Evolutionary conservation across 2,888 invertebrate genomes (phyloP).

Genomic region (Volucella zonaria): DNA sequence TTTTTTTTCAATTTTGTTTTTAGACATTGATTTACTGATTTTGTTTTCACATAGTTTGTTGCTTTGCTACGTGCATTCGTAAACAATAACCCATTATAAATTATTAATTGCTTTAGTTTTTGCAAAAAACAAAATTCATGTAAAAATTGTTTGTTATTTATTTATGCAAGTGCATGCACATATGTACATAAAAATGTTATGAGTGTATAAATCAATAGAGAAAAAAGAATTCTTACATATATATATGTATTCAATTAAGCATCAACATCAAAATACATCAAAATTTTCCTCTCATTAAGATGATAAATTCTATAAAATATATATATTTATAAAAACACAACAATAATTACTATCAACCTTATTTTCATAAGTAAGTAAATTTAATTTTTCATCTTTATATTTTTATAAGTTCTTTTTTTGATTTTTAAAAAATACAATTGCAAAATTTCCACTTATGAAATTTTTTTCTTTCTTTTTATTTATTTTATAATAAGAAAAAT

Average conservation of each 20-base stretch:
- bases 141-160: conserved; percentile 13
- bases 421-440: conserved; percentile 72
- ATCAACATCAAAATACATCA: conserved; percentile 43
- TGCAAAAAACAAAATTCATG: background rate
- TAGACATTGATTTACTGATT: conserved; percentile 52
- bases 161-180: conserved; percentile 23
- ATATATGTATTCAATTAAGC: conserved; percentile 30
- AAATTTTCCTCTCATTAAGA: conserved; percentile 25
- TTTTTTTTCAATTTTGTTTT: conserved; percentile 59
- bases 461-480: conserved; percentile 16
- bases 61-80: conserved; percentile 36
- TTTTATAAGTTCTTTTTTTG: conserved; percentile 42
- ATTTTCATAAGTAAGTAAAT: conserved; percentile 54
- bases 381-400: background rate
- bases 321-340: conserved; percentile 70
- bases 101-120: conserved; percentile 25
- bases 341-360: conserved; percentile 72
- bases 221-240: conserved; percentile 24
- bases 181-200: conserved; percentile 22
- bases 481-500: conserved; percentile 19
- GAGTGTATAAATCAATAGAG: conserved; percentile 39
- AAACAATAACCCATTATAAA: conserved; percentile 32
- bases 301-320: conserved; percentile 63
- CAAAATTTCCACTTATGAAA: conserved; percentile 62
- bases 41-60: conserved; percentile 36